These are phyloP conservation scores for Rhizomys pruinosus DNA, from an alignment of 2,113 vertebrate genomes.

Conservation along the genomic window DNA sequence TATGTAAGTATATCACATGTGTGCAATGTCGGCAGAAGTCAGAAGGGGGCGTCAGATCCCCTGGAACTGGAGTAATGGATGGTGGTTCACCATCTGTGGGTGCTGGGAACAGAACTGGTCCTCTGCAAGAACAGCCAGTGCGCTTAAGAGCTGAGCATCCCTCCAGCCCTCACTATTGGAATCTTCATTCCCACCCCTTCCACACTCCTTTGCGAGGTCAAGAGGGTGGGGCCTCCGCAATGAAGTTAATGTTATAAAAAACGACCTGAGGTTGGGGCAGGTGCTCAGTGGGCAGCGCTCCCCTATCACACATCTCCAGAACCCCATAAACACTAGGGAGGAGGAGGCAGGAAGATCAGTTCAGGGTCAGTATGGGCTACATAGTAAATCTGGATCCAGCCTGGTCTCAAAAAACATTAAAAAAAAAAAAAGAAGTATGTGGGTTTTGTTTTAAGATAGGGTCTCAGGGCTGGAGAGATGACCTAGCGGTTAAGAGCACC, in stretches of 20 bases:
- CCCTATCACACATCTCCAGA: not conserved
- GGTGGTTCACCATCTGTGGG: too few relatives aligned
- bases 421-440: not conserved
- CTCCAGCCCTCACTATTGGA: not conserved
- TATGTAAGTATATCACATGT: too few relatives aligned
- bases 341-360: not conserved
- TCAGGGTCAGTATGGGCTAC: not conserved
- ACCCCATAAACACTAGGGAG: not conserved
- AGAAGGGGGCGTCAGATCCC: too few relatives aligned
- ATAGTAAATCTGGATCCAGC: not conserved
- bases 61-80: too few relatives aligned
- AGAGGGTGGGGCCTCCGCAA: not conserved
- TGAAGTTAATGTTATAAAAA: not conserved
- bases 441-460: too few relatives aligned
- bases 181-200: not conserved
- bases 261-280: not conserved
- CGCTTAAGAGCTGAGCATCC: too few relatives aligned
- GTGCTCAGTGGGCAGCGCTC: too few relatives aligned
- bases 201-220: not conserved
- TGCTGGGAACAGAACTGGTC: too few relatives aligned
- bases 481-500: too few relatives aligned
- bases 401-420: not conserved
- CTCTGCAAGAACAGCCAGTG: too few relatives aligned
- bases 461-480: too few relatives aligned
- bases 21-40: not conserved